Conservation (phyloP, 2,888 invertebrate genomes). For the Mesopsocus fuscifrons region DNA sequence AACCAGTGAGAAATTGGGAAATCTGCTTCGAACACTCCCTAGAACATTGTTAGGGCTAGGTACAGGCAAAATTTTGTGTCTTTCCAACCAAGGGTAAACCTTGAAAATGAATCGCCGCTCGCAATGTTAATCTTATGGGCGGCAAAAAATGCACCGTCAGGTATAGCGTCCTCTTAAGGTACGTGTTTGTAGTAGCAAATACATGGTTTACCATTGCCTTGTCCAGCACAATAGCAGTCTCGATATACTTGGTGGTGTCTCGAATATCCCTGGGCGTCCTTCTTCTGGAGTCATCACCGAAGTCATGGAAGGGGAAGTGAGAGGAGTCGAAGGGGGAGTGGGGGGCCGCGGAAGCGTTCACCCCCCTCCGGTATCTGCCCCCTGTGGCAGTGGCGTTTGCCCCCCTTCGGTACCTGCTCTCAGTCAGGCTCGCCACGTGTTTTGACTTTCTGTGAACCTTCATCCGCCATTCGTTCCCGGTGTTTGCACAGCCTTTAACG, state of each 20-base stretch:
- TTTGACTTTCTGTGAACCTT: conserved; percentile 27
- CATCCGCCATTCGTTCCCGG: conserved; percentile 51
- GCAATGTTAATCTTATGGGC: too few species aligned
- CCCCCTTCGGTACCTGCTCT: neutral
- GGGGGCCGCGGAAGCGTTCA: conserved; percentile 25
- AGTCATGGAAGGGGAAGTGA: conserved; percentile 11
- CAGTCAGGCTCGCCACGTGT: conserved; percentile 19
- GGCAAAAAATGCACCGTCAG: too few species aligned
- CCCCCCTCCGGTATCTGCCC: conserved; percentile 29
- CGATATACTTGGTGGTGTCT: conserved; percentile 84
- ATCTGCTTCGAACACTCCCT: too few species aligned
- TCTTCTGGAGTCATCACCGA: conserved; percentile 15
- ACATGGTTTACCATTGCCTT: conserved; percentile 79
- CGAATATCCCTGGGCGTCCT: conserved; percentile 57
- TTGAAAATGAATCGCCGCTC: too few species aligned
- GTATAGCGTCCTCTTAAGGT: too few species aligned
- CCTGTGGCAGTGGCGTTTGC: neutral
- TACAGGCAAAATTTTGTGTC: too few species aligned
- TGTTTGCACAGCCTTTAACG: conserved; percentile 81
- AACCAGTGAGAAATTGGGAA: too few species aligned
- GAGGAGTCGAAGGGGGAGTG: conserved; percentile 9
- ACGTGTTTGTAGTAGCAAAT: too few species aligned
- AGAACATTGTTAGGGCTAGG: too few species aligned
- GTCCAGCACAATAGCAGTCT: conserved; percentile 89
- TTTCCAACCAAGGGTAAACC: too few species aligned